Evolutionary conservation across 1,140 invertebrate species (phyloP).

Genomic region (Neodiprion fabricii): DNA sequence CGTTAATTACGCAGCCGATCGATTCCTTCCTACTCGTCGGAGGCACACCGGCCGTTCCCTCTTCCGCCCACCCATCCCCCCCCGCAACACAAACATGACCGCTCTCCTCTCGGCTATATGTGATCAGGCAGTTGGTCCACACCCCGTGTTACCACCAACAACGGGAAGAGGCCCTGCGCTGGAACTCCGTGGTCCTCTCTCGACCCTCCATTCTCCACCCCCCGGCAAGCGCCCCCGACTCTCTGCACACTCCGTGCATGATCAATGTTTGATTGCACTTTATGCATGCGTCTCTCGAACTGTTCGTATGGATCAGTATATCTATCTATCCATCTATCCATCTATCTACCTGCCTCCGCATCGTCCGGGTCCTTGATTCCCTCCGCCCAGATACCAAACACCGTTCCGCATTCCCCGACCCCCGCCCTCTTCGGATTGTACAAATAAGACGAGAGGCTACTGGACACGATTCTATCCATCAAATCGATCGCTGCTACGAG

Average conservation of each 20-base stretch:
- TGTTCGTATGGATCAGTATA: no score
- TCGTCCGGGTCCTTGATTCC: no score
- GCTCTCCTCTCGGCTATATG: background rate
- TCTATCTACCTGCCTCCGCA: no score
- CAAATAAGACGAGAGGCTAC: no score
- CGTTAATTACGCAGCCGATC: conserved; percentile 6
- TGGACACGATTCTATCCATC: no score
- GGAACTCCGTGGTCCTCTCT: background rate
- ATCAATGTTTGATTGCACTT: conserved; percentile 2
- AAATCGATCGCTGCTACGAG: no score
- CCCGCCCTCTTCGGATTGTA: no score
- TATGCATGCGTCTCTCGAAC: background rate
- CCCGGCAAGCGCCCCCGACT: background rate
- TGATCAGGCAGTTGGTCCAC: background rate
- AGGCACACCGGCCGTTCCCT: background rate
- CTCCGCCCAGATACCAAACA: no score
- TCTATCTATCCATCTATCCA: no score
- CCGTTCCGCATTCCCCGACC: no score
- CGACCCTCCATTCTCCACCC: background rate
- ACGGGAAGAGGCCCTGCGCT: background rate
- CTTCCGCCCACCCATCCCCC: background rate
- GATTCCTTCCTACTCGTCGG: conserved; percentile 6
- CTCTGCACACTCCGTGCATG: conserved; percentile 8
- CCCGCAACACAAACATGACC: background rate
- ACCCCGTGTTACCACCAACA: background rate